Evolutionary conservation across 2,113 vertebrate genomes (phyloP).

Genomic region (Lycaon pictus): DNA sequence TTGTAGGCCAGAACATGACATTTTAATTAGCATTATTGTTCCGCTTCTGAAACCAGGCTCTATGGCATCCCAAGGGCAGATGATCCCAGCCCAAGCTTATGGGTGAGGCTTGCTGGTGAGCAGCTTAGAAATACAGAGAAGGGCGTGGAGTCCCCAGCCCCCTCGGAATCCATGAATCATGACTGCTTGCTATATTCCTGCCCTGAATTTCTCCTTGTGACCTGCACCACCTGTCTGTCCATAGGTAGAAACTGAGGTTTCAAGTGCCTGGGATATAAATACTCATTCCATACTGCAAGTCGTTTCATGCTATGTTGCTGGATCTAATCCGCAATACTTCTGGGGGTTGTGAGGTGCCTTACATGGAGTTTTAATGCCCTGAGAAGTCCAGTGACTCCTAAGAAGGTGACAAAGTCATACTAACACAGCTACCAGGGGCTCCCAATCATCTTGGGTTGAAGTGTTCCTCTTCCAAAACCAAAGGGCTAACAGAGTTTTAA

Average conservation of each 20-base stretch:
- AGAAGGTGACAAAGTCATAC: not conserved
- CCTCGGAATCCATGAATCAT: not conserved
- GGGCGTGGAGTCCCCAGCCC: not conserved
- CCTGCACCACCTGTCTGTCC: not conserved
- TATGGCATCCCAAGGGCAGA: slow-evolving; percentile 60
- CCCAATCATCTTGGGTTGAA: not conserved
- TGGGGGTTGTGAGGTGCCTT: not conserved
- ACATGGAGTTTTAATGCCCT: not conserved
- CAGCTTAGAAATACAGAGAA: not conserved
- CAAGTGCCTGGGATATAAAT: not conserved
- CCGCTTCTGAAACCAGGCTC: slow-evolving; percentile 63
- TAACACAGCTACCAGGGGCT: not conserved
- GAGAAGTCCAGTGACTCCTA: not conserved
- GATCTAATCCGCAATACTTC: not conserved
- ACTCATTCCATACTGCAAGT: not conserved
- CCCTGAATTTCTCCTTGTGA: not conserved
- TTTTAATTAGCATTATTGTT: slow-evolving; percentile 74
- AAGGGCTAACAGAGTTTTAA: not conserved
- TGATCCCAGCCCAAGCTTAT: not conserved
- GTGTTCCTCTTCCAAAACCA: not conserved
- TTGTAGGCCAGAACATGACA: slow-evolving; percentile 64
- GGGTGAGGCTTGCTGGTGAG: not conserved
- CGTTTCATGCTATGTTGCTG: not conserved
- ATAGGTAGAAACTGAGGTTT: not conserved
- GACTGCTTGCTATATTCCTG: fast-evolving